Evolutionary conservation across 2,797 vertebrate species (phyloP).

Genomic region (Microctenopoma lineatum): DNA sequence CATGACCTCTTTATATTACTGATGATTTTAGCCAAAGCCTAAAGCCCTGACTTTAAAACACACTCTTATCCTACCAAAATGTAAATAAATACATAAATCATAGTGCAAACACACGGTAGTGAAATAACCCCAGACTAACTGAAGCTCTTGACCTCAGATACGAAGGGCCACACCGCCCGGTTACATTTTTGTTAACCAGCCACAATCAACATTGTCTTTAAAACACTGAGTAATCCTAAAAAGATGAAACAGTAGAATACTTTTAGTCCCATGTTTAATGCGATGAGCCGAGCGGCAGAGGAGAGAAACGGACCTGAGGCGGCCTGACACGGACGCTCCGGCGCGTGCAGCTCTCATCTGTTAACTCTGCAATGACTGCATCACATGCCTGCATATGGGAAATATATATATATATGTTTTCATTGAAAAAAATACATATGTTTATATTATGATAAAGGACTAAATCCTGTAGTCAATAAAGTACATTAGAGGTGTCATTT

Average conservation of each 20-base stretch:
- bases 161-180: not conserved
- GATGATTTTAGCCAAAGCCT: not conserved
- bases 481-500: constrained; percentile 47
- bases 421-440: not conserved
- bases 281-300: constrained; percentile 17
- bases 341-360: constrained; percentile 29
- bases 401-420: not conserved
- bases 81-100: not conserved
- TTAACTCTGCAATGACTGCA: constrained; percentile 63
- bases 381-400: not conserved
- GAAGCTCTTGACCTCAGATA: constrained; percentile 6
- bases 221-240: not conserved
- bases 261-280: not conserved
- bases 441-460: not conserved
- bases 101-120: not conserved
- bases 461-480: not conserved
- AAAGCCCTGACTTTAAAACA: not conserved
- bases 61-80: not conserved
- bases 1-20: constrained; percentile 49
- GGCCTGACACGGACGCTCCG: constrained; percentile 47
- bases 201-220: not conserved
- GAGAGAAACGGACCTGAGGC: constrained; percentile 24
- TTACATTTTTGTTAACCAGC: not conserved
- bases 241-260: not conserved
- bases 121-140: not conserved